Evolutionary conservation across 1,140 invertebrate genomes (phyloP).

Genomic region (Diorhabda sublineata): DNA sequence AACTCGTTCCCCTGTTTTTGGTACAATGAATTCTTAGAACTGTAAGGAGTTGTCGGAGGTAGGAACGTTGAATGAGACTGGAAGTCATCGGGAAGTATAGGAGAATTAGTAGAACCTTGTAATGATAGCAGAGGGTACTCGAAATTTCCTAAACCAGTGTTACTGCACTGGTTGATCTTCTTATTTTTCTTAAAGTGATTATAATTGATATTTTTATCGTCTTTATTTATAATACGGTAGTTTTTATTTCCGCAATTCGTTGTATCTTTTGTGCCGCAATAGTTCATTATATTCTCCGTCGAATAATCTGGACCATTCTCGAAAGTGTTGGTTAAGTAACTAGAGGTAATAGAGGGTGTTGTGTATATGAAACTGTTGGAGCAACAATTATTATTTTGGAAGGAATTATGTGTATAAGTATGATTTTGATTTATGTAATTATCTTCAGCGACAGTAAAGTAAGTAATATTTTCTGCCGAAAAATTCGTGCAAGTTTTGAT

Average conservation of each 20-base stretch:
- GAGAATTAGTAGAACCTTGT: conserved; percentile 44
- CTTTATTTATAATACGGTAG: conserved; percentile 9
- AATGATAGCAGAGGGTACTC: conserved; percentile 45
- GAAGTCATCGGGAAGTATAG: conserved; percentile 45
- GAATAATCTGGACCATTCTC: conserved; percentile 31
- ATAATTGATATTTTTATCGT: conserved; percentile 24
- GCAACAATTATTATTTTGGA: conserved; percentile 36
- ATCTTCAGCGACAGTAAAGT: conserved; percentile 39
- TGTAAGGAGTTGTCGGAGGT: conserved; percentile 39
- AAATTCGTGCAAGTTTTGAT: conserved; percentile 34
- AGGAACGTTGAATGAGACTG: conserved; percentile 41
- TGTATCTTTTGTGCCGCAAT: conserved; percentile 16
- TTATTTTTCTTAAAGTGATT: conserved; percentile 29
- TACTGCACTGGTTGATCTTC: conserved; percentile 27
- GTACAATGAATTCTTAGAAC: conserved; percentile 44
- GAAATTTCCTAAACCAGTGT: conserved; percentile 33
- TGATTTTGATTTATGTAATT: conserved; percentile 35
- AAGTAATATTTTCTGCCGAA: conserved; percentile 38
- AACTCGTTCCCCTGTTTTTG: conserved; percentile 30
- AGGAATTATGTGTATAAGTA: conserved; percentile 35
- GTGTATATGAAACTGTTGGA: conserved; percentile 35
- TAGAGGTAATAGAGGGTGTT: conserved; percentile 32
- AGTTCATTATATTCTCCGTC: conserved; percentile 23
- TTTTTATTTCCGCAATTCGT: conserved; percentile 10
- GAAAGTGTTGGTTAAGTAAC: conserved; percentile 38